Evolutionary conservation across 2,113 vertebrate genomes (phyloP).

Genomic region (Henicopernis longicauda): DNA sequence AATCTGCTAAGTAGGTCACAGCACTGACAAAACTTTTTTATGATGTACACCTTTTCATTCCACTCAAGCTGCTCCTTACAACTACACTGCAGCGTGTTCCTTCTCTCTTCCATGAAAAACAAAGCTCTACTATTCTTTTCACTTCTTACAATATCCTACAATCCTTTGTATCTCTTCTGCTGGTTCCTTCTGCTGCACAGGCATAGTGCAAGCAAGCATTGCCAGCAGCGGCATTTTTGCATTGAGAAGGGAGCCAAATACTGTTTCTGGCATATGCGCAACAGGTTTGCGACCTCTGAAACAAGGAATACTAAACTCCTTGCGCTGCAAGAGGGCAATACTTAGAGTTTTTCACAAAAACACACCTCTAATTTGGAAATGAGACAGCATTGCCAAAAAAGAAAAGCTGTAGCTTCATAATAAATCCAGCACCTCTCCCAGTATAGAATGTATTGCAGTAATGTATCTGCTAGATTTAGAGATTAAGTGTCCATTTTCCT

Average conservation of each 20-base stretch:
- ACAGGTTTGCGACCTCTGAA: background rate
- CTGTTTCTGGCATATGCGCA: background rate
- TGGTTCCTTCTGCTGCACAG: background rate
- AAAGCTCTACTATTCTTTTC: background rate
- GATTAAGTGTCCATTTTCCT: background rate
- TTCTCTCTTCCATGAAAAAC: background rate
- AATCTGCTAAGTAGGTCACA: background rate
- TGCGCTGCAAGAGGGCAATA: background rate
- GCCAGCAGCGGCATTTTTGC: background rate
- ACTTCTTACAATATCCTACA: background rate
- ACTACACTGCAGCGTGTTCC: background rate
- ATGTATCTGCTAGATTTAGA: background rate
- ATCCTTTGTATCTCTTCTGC: background rate
- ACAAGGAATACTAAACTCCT: background rate
- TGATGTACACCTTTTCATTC: background rate
- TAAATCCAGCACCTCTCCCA: background rate
- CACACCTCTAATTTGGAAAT: background rate
- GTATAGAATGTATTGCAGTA: background rate
- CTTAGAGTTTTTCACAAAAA: background rate
- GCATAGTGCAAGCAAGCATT: rapidly evolving
- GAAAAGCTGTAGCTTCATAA: background rate
- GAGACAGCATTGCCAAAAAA: background rate
- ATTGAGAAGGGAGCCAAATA: background rate
- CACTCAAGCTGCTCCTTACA: background rate
- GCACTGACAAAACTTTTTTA: background rate